Conservation (phyloP, 2,113 vertebrate species). For the Bos taurus region DNA sequence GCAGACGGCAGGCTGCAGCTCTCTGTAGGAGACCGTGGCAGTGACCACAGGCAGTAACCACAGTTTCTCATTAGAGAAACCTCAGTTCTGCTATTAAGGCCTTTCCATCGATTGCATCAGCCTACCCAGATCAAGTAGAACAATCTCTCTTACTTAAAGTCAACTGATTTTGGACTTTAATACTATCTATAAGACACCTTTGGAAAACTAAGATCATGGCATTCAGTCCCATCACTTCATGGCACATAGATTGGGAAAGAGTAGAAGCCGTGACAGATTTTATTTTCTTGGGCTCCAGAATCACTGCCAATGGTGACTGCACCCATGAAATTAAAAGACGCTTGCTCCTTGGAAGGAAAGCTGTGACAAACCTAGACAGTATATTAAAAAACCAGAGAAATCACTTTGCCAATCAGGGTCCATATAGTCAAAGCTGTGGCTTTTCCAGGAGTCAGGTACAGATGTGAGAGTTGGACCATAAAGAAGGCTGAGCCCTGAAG, state of each 20-base stretch:
- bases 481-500: neutral
- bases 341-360: neutral
- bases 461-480: neutral
- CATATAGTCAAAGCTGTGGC: neutral
- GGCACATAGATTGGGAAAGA: neutral
- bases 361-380: neutral
- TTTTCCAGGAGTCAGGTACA: neutral
- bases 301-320: neutral
- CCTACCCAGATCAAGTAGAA: neutral
- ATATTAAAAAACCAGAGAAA: neutral
- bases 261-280: neutral
- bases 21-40: rapidly evolving
- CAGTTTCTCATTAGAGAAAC: neutral
- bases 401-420: neutral
- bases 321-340: neutral
- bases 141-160: neutral
- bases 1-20: neutral
- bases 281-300: neutral
- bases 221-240: neutral
- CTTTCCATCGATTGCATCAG: neutral
- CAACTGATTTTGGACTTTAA: neutral
- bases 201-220: neutral
- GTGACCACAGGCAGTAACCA: neutral
- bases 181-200: too few species aligned
- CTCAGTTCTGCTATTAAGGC: neutral